Evolutionary conservation across 2,797 vertebrate genomes (phyloP), one percentile per base, ranked within the genome.

Genomic region (Nasua narica): DNA sequence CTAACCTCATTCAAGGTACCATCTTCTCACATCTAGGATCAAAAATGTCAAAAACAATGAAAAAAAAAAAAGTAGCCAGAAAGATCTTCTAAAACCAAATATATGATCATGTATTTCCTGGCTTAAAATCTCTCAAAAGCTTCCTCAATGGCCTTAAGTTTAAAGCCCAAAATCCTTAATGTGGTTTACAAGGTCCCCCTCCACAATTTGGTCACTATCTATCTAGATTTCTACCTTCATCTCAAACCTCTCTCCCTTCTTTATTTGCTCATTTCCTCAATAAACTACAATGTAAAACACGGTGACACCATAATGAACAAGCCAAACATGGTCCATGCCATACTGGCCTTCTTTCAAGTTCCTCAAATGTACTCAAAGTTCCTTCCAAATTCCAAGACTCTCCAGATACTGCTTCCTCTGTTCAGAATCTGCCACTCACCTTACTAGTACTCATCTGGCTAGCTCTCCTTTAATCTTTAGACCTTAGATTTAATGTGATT

Each of bases 391-490:
- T 46, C 81, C 56, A 91, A 91, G n/a, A 94, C 27, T 84, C 56
- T 72, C 46, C 25, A 70, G 87, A 94, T 58, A 54, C 18, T 56
- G 54, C 56, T 85, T 60, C 32, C 32, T 74, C 25, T 74, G 32
- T n/a, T 90, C 46, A 88, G 82, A 92, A 78, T 65, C 16, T 58
- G 21, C 18, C 23, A 62, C 37, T 90, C 4, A 23, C 13, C 69
- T 78, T 54, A 13, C 56, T n/a, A 40, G 37, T 78, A 15, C 15
- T 50, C 19, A 25, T n/a, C 48, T 77, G 29, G 40, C 21, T 70
- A 85, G 32, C 23, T 95, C 15, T 27, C 29, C n/a, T 91, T 91
- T 87, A 86, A 79, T 58, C 76, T 91, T 97, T 40, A 25, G 72
- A 82, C 69, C 78, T 87, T 85, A 89, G 7, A 79, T 58, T 83